A percentile compares a stretch with the other conserved stretches of the same genome.
phyloP scores from a whole-genome alignment of 2,113 vertebrate species.

The Peromyscus californicus region DNA sequence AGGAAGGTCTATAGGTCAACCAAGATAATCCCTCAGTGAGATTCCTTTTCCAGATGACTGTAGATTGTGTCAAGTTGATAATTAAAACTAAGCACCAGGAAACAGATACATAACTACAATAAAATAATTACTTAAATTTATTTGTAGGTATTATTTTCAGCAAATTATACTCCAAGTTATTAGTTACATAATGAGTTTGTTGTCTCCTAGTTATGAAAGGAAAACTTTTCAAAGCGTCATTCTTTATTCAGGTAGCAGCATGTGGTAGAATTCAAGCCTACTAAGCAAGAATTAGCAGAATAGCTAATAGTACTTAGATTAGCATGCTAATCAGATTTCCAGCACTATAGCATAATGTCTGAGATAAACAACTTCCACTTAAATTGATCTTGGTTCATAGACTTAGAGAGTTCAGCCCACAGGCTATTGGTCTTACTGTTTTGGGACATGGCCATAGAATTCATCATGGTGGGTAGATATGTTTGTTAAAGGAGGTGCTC shows the following conservation, averaged over 20 bases:
- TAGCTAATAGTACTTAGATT: constrained; percentile 50
- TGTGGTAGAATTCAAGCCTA: constrained; percentile 23
- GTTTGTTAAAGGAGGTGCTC: background rate
- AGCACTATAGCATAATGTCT: background rate
- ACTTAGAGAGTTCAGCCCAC: background rate
- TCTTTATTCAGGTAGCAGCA: constrained; percentile 23
- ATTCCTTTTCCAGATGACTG: background rate
- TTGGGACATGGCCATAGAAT: background rate
- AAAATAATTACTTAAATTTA: constrained; percentile 55
- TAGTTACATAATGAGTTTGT: background rate
- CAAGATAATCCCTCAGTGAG: background rate
- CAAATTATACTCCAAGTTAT: constrained; percentile 37
- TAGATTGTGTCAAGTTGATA: background rate
- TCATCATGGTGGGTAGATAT: background rate
- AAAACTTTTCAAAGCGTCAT: constrained; percentile 51
- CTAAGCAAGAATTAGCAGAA: background rate
- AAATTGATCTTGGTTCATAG: background rate
- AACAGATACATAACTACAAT: background rate
- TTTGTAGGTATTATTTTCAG: constrained; percentile 50
- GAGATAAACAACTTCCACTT: background rate
- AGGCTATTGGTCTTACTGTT: background rate
- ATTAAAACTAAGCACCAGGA: background rate
- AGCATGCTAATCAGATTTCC: background rate
- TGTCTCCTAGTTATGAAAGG: constrained; percentile 45
- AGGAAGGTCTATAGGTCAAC: background rate